Evolutionary conservation across 2,888 invertebrate genomes (phyloP).

Genomic region (Gymnoscelis rufifasciata): DNA sequence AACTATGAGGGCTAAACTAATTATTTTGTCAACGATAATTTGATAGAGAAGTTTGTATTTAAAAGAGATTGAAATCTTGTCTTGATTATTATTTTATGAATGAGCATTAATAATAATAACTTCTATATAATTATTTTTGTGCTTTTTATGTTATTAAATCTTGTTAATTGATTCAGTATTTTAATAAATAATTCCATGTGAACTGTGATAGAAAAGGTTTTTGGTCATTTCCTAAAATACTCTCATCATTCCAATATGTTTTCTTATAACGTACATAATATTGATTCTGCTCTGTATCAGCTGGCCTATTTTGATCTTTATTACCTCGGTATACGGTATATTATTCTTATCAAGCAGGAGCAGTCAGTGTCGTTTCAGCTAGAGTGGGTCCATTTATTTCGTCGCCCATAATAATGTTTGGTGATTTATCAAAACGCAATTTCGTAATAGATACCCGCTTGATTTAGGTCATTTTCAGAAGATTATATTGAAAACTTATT

Average conservation of each 20-base stretch:
- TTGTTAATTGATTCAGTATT: neutral
- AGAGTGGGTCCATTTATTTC: slow-evolving; percentile 74
- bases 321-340: slow-evolving; percentile 33
- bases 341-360: slow-evolving; percentile 32
- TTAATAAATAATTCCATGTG: slow-evolving; percentile 8
- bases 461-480: slow-evolving; percentile 51
- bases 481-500: slow-evolving; percentile 41
- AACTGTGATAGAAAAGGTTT: slow-evolving; percentile 38
- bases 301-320: slow-evolving; percentile 38
- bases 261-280: slow-evolving; percentile 64
- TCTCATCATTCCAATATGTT: slow-evolving; percentile 61
- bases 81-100: too few relatives aligned
- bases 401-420: slow-evolving; percentile 74
- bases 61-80: too few relatives aligned
- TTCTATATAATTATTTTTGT: too few relatives aligned
- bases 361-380: slow-evolving; percentile 55
- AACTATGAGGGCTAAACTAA: too few relatives aligned
- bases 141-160: neutral
- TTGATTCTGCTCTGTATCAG: slow-evolving; percentile 48
- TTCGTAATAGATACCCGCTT: slow-evolving; percentile 76
- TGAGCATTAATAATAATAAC: too few relatives aligned
- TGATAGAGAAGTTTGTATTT: too few relatives aligned
- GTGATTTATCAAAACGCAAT: slow-evolving; percentile 78
- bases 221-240: slow-evolving; percentile 59
- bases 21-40: too few relatives aligned